Conservation (phyloP, 2,888 invertebrate species). For the Cactoblastis cactorum region DNA sequence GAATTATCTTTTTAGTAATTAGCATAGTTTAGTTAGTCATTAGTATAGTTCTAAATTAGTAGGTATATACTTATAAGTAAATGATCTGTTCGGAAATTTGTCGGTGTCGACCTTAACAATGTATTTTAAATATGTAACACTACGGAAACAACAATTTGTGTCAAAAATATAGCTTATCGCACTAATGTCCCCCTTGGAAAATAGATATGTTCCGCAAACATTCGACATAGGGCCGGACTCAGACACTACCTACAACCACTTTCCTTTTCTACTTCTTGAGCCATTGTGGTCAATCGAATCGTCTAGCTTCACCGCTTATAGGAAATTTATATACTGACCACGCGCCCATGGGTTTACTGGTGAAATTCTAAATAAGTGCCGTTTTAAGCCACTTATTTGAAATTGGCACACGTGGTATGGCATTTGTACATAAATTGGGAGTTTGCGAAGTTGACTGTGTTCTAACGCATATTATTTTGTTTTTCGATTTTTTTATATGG, state of each 20-base stretch:
- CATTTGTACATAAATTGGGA: background rate
- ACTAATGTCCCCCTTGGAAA: background rate
- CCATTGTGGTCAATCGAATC: constrained; percentile 64
- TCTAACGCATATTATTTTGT: no score
- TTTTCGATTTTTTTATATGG: no score
- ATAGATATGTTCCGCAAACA: constrained; percentile 59
- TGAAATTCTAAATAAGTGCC: constrained; percentile 10
- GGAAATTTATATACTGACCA: constrained; percentile 37
- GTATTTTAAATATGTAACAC: no score
- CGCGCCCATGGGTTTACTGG: constrained; percentile 20
- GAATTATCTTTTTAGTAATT: no score
- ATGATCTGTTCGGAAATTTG: no score
- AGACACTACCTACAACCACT: constrained; percentile 35
- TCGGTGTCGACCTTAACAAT: no score
- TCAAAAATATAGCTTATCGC: background rate
- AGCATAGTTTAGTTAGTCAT: no score
- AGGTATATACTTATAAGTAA: no score
- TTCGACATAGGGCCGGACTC: constrained; percentile 35
- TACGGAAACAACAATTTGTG: no score
- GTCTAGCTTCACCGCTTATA: constrained; percentile 45
- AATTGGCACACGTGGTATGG: background rate
- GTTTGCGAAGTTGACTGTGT: no score
- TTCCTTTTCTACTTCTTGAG: constrained; percentile 68
- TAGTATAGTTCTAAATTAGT: no score
- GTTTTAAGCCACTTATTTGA: constrained; percentile 2